phyloP scores from a whole-genome alignment of 2,888 invertebrate genomes.

The Caenorhabditis virilis region DNA sequence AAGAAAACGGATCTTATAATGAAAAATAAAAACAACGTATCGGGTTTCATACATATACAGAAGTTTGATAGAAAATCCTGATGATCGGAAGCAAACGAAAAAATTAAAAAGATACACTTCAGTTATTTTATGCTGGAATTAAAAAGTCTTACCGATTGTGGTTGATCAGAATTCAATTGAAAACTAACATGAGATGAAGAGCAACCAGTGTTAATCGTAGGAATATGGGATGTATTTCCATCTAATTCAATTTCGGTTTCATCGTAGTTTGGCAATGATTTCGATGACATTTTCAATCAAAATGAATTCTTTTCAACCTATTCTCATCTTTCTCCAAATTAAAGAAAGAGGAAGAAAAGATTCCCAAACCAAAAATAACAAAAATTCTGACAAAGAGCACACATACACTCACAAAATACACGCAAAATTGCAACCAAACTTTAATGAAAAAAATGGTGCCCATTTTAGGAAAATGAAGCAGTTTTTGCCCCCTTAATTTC shows the following conservation, averaged over 20 bases:
- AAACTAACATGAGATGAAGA: slow-evolving; percentile 36
- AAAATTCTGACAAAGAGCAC: too few relatives aligned
- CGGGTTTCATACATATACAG: not conserved
- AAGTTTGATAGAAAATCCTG: not conserved
- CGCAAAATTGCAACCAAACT: too few relatives aligned
- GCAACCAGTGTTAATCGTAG: too few relatives aligned
- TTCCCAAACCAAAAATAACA: too few relatives aligned
- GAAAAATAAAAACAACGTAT: slow-evolving; percentile 3
- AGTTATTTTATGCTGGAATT: not conserved
- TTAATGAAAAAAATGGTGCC: too few relatives aligned
- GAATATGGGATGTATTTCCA: too few relatives aligned
- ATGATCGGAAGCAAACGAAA: not conserved
- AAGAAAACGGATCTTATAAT: slow-evolving; percentile 1
- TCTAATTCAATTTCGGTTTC: too few relatives aligned
- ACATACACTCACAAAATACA: too few relatives aligned
- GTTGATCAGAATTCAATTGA: slow-evolving; percentile 13
- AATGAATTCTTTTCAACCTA: too few relatives aligned
- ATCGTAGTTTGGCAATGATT: slow-evolving; percentile 36
- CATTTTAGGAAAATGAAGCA: too few relatives aligned
- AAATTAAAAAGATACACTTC: not conserved
- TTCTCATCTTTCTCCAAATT: too few relatives aligned
- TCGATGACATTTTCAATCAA: slow-evolving; percentile 35
- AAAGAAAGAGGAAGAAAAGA: slow-evolving; percentile 1
- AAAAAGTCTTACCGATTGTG: slow-evolving; percentile 14
- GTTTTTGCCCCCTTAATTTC: too few relatives aligned